Evolutionary conservation across 2,797 vertebrate genomes (phyloP).

Genomic region (Tragelaphus oryx): DNA sequence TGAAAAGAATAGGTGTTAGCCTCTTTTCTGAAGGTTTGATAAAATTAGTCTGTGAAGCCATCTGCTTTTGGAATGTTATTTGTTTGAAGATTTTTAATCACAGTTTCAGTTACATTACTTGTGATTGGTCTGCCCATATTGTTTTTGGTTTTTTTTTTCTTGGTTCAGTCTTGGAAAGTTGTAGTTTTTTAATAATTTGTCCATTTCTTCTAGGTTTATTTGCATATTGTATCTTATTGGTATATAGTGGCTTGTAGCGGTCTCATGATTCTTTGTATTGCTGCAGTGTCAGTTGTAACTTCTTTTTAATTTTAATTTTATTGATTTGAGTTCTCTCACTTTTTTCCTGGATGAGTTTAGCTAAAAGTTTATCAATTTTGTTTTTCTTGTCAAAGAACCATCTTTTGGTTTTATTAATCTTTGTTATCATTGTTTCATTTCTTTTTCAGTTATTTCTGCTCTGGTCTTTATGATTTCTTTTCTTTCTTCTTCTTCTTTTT

Average conservation of each 20-base stretch:
- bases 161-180: not conserved
- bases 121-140: not conserved
- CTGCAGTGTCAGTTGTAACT: not conserved
- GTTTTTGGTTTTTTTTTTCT: not conserved
- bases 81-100: not conserved
- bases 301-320: not conserved
- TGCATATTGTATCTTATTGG: not conserved
- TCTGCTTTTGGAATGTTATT: not conserved
- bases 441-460: not conserved
- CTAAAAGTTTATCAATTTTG: not conserved
- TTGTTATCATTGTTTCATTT: not conserved
- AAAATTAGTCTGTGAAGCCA: not conserved
- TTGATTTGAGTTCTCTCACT: not conserved
- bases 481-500: not conserved
- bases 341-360: not conserved
- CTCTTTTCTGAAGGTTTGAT: not conserved
- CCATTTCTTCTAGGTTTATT: not conserved
- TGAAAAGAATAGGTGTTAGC: not conserved
- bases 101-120: not conserved
- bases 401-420: not conserved
- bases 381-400: not conserved
- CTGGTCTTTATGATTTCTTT: not conserved
- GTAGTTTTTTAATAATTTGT: not conserved
- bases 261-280: not conserved
- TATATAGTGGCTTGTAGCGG: not conserved